These are phyloP conservation scores for Hermaeophaga mercurialis DNA, from an alignment of 2,888 invertebrate genomes.

Conservation along the genomic window DNA sequence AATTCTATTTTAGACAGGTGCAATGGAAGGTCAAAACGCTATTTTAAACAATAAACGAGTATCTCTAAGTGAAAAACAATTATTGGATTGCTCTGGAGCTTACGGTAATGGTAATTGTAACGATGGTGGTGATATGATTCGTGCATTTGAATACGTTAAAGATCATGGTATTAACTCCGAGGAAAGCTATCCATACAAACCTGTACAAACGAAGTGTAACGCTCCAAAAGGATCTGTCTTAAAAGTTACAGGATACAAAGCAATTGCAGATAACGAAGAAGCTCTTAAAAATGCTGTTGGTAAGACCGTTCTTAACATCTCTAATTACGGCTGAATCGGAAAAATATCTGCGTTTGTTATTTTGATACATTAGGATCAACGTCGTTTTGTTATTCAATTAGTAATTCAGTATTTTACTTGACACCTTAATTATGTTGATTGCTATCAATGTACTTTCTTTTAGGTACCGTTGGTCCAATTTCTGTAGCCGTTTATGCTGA, in stretches of 20 bases:
- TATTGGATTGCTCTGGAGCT: constrained; percentile 71
- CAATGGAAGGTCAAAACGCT: constrained; percentile 84
- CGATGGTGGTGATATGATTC: constrained; percentile 77
- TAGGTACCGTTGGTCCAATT: constrained; percentile 27
- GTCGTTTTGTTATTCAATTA: not conserved
- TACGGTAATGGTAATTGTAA: constrained; percentile 86
- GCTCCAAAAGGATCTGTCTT: constrained; percentile 55
- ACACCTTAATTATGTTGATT: not conserved
- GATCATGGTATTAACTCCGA: constrained; percentile 86
- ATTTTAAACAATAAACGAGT: constrained; percentile 75
- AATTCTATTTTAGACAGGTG: constrained; percentile 6
- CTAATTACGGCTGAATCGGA: too few relatives aligned
- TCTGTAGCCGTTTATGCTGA: constrained; percentile 18
- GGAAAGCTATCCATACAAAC: constrained; percentile 74
- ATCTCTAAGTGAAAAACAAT: constrained; percentile 81
- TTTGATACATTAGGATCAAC: too few relatives aligned
- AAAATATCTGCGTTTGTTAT: too few relatives aligned
- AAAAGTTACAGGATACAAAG: constrained; percentile 57
- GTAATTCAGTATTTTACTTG: not conserved
- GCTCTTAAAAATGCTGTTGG: constrained; percentile 59
- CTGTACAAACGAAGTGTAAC: constrained; percentile 51
- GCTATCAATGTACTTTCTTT: constrained; percentile 6
- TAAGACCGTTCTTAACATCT: too few relatives aligned
- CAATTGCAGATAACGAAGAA: not conserved
- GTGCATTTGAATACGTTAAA: constrained; percentile 78